Base-by-base conservation (phyloP, 2,113 vertebrate genomes). In the Tiliqua scincoides region DNA sequence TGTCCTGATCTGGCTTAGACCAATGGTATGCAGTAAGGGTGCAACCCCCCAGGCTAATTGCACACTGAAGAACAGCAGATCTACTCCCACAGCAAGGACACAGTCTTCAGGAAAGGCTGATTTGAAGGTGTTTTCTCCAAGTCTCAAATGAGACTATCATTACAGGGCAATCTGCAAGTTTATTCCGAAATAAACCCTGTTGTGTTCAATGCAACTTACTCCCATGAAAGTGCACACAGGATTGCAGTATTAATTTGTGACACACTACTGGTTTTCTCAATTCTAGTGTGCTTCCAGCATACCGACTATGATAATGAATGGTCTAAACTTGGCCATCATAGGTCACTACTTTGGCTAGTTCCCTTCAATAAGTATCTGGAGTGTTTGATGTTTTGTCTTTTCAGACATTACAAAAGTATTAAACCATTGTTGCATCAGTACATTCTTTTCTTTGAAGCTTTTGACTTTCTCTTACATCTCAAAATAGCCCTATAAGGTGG, bases 391-490 rank as follows among this genome's bases (percentile, higher is more conserved):
- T 17, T 30, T 59, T 40, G 61, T 76, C 57, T 68, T 84, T 86
- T 54, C 59, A 11, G 21, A 35, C 3, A 1, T 89, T 79, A 71
- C 0, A 3, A 59, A 81, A 67, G 30, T 35, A 85, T 0, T 62
- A 9, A 62, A 85, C 79, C 0, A 90, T 25, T 6, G 40, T 52
- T 75, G 67, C 0, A 59, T n/a, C 74, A 80, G 1, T 0, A 0
- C 63, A 68, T 83, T 6, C 30, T 89, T 78, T 83, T 88, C 62
- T 30, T 21, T 85, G 32, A 70, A 40, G 32, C 72, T 91, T 91
- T 76, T 91, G 63, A 88, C 59, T 48, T 70, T 87, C 59, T 74
- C 63, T 86, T 91, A 40, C 63, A 89, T 89, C 91, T 93, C 40
- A 82, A 57, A 23, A n/a, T 32, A 54, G 43, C 15, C 18, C 23